Evolutionary conservation across 2,113 vertebrate species (phyloP), one percentile per base, ranked within the genome.

Genomic region (Anoplopoma fimbria): DNA sequence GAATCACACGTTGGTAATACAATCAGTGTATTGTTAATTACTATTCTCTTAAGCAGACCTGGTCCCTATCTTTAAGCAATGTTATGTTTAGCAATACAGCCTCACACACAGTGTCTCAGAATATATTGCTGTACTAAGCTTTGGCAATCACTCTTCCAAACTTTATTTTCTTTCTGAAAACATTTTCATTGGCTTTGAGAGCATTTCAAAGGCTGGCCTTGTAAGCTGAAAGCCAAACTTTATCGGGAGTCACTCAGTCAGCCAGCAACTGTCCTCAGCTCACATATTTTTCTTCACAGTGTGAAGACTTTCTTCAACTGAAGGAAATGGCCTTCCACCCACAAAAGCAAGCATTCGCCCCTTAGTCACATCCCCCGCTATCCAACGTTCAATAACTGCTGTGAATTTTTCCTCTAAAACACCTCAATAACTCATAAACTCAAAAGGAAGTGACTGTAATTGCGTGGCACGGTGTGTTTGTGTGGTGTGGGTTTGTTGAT

Each of bases 191-290:
- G 0, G 0, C 21, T 53, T 73, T 49, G 4, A 38, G 23, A 38
- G 36, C 3, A 47, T 65, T 79, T 87, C 45, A 77, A 75, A 73
- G 80, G 8, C 27, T 63, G 73, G 33, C 82, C 88, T 90, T 86
- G 83, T 36, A 19, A 40, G 10, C 49, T 78, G 47, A 81, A 6
- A 53, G 53, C 10, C 15, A 57, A 73, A 69, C 27, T 63, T 81
- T 21, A 40, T 78, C 40, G 67, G 31, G 19, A 80, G 49, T 72
- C 58, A 67, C 19, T 4, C 31, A 77, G 65, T 75, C 51, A 79
- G 45, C 33, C 55, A 40, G 36, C 10, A 73, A 25, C 65, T 76
- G 27, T 23, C 9, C 51, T 6, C 14, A 3, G n/a, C 69, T 75
- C 8, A 40, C 17, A 47, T 19, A 19, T 64, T 64, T 58, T 13